Evolutionary conservation across 2,113 vertebrate genomes (phyloP).

Genomic region (Todiramphus saurophagus): DNA sequence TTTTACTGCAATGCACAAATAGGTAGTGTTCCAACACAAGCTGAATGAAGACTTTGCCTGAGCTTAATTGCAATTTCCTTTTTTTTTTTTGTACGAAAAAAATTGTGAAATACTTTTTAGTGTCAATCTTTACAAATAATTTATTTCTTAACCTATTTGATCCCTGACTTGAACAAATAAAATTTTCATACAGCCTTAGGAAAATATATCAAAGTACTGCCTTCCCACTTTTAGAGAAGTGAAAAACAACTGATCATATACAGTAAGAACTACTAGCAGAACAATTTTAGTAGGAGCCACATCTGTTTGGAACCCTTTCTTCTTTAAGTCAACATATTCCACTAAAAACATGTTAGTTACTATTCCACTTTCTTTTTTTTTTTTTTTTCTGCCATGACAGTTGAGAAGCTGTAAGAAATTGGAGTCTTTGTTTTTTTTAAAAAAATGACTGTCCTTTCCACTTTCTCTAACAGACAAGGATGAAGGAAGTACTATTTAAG

Average conservation of each 20-base stretch:
- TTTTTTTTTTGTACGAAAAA: neutral
- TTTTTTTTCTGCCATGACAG: neutral
- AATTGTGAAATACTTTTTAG: neutral
- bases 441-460: neutral
- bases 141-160: neutral
- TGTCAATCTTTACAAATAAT: neutral
- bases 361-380: neutral
- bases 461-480: neutral
- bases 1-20: neutral
- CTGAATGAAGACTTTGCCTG: neutral
- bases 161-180: neutral
- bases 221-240: neutral
- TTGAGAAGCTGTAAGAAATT: neutral
- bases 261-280: neutral
- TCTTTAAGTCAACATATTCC: neutral
- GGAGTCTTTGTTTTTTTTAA: neutral
- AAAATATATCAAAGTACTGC: neutral
- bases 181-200: neutral
- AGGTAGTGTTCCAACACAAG: neutral
- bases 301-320: neutral
- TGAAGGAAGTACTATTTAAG: neutral
- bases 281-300: neutral
- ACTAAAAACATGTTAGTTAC: neutral
- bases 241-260: neutral
- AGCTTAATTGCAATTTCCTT: neutral